Conservation (phyloP, 2,888 invertebrate species). For the Phragmatobia fuliginosa region DNA sequence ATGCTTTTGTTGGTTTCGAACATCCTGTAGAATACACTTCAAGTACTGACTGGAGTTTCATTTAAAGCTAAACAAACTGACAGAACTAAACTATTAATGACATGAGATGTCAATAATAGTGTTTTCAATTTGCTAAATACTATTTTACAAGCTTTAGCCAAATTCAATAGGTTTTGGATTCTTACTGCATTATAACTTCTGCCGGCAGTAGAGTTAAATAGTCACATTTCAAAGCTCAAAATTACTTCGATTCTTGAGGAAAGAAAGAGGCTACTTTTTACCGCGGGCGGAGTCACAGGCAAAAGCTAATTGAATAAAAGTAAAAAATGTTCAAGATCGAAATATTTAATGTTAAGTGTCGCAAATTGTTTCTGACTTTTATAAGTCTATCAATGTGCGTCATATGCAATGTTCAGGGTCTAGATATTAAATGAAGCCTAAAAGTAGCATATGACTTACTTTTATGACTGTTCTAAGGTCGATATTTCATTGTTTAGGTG, state of each 20-base stretch:
- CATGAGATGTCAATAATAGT: no score
- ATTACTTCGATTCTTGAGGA: no score
- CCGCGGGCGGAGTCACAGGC: no score
- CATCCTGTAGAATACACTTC: neutral
- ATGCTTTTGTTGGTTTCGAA: no score
- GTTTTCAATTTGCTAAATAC: no score
- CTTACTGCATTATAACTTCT: neutral
- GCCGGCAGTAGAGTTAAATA: no score
- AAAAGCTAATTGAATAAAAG: neutral
- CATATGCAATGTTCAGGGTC: neutral
- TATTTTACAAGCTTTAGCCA: no score
- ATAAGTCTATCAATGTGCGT: neutral
- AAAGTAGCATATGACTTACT: neutral
- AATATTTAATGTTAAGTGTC: neutral
- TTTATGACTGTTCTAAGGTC: constrained; percentile 2
- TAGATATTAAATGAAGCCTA: neutral
- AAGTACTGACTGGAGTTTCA: neutral
- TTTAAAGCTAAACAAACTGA: no score
- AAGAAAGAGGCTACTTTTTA: no score
- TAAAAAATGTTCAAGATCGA: neutral
- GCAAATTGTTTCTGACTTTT: neutral
- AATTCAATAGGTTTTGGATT: neutral
- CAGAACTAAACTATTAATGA: no score
- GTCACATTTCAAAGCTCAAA: no score
- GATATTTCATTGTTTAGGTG: neutral